Percentiles rank a stretch among this genome's conserved stretches.
These are phyloP conservation scores for Gopherus evgoodei DNA, from an alignment of 2,113 vertebrate genomes.

Conservation along the genomic window DNA sequence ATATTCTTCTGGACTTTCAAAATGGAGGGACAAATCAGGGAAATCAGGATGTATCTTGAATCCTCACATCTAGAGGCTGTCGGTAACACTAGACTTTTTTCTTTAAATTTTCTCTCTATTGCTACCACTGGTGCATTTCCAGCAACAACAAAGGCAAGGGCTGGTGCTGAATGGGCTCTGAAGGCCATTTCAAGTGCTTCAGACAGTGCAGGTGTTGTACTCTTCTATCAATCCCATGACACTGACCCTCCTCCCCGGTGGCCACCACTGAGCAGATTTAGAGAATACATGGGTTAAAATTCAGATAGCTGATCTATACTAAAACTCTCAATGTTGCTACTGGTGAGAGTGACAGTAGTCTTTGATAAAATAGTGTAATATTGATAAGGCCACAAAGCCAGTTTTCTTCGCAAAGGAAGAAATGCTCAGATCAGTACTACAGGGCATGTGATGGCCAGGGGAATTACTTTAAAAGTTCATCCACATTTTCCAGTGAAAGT, in stretches of 20 bases:
- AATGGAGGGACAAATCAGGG: not conserved
- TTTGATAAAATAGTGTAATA: not conserved
- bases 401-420: not conserved
- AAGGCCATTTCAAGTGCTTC: not conserved
- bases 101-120: not conserved
- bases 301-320: not conserved
- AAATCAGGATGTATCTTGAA: not conserved
- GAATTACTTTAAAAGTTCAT: not conserved
- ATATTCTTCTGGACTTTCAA: not conserved
- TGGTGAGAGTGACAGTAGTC: not conserved
- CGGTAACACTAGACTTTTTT: not conserved
- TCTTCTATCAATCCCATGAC: not conserved
- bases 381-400: not conserved
- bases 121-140: not conserved
- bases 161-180: not conserved
- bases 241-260: not conserved
- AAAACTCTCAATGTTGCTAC: not conserved
- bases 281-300: not conserved
- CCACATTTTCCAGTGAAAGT: not conserved
- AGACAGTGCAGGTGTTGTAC: not conserved
- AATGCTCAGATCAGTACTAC: not conserved
- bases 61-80: not conserved
- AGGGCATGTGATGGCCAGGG: not conserved
- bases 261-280: not conserved
- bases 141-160: not conserved